Base-by-base conservation (phyloP, 2,113 vertebrate species). In the Perccottus glenii region DNA sequence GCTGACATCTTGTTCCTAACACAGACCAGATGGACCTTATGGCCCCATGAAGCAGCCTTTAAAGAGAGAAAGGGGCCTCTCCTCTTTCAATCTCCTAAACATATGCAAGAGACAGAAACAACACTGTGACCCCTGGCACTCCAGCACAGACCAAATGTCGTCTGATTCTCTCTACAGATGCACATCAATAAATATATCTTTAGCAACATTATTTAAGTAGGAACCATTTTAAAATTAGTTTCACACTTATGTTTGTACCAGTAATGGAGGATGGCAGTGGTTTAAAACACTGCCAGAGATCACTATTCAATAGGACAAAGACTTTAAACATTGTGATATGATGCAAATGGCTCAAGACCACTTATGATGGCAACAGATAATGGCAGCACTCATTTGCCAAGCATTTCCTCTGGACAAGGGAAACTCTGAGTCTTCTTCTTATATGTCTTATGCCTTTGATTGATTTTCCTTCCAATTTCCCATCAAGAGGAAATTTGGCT, bases 1-100 rank as follows among this genome's bases (percentile, higher is more conserved):
- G 61, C 50, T 87, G 82, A 78, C 83, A 82, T 89, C 77, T 88
- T 84, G 74, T 86, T 87, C 77, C 83, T 90, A 92, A 92, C 80
- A 70, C 69, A 48, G 64, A 87, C 70, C 90, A 91, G 89, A 91
- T 89, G 90, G 75, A 46, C 45, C 27, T 64, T 53, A 62, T 67
- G 55, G 55, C 33, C 46, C 61, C 27, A 10, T 47, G 59, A 73
- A 80, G 60, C 52, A 52, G n/a, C 6, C 66, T 80, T 77, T 70
- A 70, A 69, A 78, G 70, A 78, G 76, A 78, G 67, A 52, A n/a
- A 65, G 61, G 60, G 71, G 58, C 73, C 57, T 64, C 71, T 63
- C 74, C 43, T 57, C 59, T 56, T 70, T 65, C 32, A 44, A 43
- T 60, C 63, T 60, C 50, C 60, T 51, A 60, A 40, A 67, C 56